These are phyloP conservation scores for Patiria miniata DNA, from an alignment of 35 echinoderm and acorn worm genomes.

Conservation along the genomic window DNA sequence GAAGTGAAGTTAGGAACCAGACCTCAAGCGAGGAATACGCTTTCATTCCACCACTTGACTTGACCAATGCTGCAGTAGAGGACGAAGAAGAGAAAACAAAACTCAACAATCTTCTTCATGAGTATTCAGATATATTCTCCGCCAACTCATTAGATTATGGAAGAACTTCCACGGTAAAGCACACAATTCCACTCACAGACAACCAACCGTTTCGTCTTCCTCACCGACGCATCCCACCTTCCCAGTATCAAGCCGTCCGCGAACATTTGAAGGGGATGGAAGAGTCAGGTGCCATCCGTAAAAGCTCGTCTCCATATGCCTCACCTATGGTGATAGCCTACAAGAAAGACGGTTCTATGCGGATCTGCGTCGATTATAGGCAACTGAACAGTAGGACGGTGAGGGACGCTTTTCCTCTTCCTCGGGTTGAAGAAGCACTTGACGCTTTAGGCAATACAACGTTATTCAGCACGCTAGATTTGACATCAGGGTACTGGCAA, in stretches of 20 bases:
- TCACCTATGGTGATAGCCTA: not conserved
- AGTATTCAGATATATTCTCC: not conserved
- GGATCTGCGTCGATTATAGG: slow-evolving; percentile 42
- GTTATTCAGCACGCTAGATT: slow-evolving; percentile 47
- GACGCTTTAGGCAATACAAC: slow-evolving; percentile 25
- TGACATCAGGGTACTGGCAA: slow-evolving; percentile 54
- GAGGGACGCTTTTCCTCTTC: slow-evolving; percentile 34
- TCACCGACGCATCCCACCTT: not conserved
- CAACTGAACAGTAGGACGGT: slow-evolving; percentile 7
- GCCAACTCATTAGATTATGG: not conserved
- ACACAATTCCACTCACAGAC: slow-evolving; percentile 44
- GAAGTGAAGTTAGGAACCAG: not conserved
- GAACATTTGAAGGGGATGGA: not conserved
- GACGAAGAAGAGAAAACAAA: not conserved
- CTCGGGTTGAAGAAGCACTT: slow-evolving; percentile 30
- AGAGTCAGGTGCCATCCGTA: not conserved
- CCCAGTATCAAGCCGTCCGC: not conserved
- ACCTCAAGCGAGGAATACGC: not conserved
- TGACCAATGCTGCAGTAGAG: not conserved
- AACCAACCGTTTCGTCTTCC: slow-evolving; percentile 16
- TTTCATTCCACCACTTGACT: not conserved
- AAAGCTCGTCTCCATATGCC: slow-evolving; percentile 42
- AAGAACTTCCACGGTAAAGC: slow-evolving; percentile 21
- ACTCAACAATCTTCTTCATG: not conserved
- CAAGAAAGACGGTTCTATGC: slow-evolving; percentile 25